Base-by-base conservation (phyloP, 2,113 vertebrate species). In the Megaceryle torquata region DNA sequence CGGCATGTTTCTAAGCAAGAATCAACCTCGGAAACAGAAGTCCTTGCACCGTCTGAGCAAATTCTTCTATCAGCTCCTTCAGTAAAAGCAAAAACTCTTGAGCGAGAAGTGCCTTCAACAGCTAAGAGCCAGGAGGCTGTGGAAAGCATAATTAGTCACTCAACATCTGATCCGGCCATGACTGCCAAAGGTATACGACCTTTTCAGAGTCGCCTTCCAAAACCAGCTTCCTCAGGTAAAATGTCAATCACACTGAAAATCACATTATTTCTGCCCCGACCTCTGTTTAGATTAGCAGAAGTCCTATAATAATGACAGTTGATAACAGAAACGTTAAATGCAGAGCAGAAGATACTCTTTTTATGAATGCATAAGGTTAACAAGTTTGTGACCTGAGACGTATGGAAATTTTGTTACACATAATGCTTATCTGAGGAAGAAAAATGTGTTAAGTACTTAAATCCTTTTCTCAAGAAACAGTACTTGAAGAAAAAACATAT, bases 41-140 rank as follows among this genome's bases (percentile, higher is more conserved):
- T 87, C 68, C 90, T 68, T 22, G 86, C 94, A 86, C 82, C 89
- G 13, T 91, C 88, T 86, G 97, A 97, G 89, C 95, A 88, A 95
- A 91, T 92, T 76, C 91, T 95, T 72, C 83, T 94, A 64, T 29
- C 93, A 46, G 72, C 96, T 89, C 90, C 96, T 94, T 96, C 96
- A 63, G 74, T 92, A 88, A 97, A 97, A 97, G 97, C 98, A 95
- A 98, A 97, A 96, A 98, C 98, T 71, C 98, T 98, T 43, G 97
- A 98, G 93, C 90, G 96, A 96, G 97, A 99, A 99, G 98, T 99
- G 98, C 98, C 98, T 98, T 98, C 98, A 92, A 96, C 97, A 78
- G 88, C 97, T 48, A 96, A 97, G 70, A 91, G 94, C 96, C 95
- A 67, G 77, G 96, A 60, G 86, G 88, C 98, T 91, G 83, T 92